Conservation (phyloP, 2,113 vertebrate genomes). For the Thryonomys swinderianus region DNA sequence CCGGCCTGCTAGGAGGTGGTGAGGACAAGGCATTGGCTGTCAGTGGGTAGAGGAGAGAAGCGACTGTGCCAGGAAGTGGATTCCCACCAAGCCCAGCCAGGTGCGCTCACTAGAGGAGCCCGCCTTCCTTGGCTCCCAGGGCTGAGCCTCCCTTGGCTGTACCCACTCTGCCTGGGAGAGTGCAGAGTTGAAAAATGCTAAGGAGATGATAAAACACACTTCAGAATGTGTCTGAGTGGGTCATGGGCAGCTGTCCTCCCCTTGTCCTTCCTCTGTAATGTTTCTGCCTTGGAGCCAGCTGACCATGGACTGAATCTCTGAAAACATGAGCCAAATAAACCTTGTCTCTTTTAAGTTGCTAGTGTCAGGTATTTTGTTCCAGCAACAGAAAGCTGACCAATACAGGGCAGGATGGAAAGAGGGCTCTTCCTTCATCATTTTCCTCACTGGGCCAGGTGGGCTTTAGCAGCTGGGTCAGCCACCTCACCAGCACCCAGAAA, state of each 20-base stretch:
- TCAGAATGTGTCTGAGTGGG: background rate
- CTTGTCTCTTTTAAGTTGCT: background rate
- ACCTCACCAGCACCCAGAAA: background rate
- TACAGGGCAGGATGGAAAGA: too few relatives aligned
- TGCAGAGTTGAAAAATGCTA: background rate
- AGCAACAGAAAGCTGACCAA: background rate
- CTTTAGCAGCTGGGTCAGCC: accelerated
- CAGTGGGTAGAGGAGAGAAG: background rate
- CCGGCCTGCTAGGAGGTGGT: background rate
- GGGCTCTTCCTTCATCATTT: background rate
- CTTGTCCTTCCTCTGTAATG: background rate
- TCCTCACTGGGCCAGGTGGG: background rate
- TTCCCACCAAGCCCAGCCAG: background rate
- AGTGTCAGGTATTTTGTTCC: background rate
- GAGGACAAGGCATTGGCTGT: accelerated
- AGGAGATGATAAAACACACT: background rate
- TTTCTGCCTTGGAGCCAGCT: background rate
- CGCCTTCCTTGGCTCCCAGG: too few relatives aligned
- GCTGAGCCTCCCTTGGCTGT: background rate
- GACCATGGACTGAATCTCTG: background rate
- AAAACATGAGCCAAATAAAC: background rate
- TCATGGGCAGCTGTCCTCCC: background rate
- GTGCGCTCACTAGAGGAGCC: background rate
- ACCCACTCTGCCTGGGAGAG: background rate
- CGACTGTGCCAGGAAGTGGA: background rate